Evolutionary conservation across 1,140 invertebrate species (phyloP), one percentile per base, ranked within the genome.

Genomic region (Globodera rostochiensis): DNA sequence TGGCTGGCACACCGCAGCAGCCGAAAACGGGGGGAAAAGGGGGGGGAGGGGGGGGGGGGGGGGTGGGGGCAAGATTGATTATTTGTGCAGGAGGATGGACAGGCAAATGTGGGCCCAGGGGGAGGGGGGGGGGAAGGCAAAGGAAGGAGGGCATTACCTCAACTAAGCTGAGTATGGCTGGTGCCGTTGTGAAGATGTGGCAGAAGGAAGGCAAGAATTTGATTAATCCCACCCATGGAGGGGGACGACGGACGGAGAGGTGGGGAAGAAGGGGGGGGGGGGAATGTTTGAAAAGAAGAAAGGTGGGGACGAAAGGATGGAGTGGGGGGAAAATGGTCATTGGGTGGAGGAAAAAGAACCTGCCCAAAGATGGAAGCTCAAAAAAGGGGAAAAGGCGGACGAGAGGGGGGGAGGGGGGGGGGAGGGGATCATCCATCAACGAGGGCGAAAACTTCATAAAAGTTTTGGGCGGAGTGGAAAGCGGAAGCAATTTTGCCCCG

Each of bases 1-100:
- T 36, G 69, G 46, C 69, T 71, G 69, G 69, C 69, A 71, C n/a
- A 71, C 69, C 69, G 69, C 69, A 47, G 69, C 69, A 15, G 25
- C 69, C 25, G 25, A 71, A 71, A 47, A 71, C 69, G 25, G 25
- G 25, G 57, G 19, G 15, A 60, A 11, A 19, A 19, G 46, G 21
- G 69, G 69, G 21, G 25, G 46, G n/a, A n/a, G 25, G 15, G 25
- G 25, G 25, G 25, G 57, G 19, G 15, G 19, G 4, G 21, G 46
- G 46, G 69, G 69, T 5, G 21, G 25, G 46, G 25, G 15, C 69
- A 71, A 71, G 69, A 71, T 71, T 71, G 69, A 71, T 71, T 71
- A 71, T 71, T 71, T 47, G 69, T 71, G 69, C 69, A 36, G 46
- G 69, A 47, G 69, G 69, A 71, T 36, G 25, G 69, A 47, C 69